Percentiles rank a stretch among this genome's conserved stretches.
Conservation (phyloP, 2,113 vertebrate genomes). For the Tor tambroides region DNA sequence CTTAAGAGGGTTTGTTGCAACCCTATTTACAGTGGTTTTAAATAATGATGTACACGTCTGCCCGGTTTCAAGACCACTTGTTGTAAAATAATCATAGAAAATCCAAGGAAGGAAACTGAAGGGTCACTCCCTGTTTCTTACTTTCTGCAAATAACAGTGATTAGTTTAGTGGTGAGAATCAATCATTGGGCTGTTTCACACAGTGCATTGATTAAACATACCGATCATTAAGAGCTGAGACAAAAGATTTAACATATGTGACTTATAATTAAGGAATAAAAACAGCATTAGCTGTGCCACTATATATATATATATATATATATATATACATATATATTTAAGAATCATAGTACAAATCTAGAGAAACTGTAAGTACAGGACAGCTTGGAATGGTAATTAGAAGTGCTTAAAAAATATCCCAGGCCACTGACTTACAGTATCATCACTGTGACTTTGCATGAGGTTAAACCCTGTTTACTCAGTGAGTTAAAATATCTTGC, state of each 20-base stretch:
- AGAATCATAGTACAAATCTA: background rate
- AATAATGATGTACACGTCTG: background rate
- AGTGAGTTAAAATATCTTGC: background rate
- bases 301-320: background rate
- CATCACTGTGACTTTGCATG: background rate
- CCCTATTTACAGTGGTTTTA: background rate
- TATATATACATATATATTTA: background rate
- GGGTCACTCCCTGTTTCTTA: background rate
- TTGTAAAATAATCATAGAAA: background rate
- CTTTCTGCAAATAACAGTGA: conserved; percentile 11
- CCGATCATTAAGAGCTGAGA: background rate
- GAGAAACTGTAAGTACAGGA: background rate
- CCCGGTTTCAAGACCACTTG: background rate
- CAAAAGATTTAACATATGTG: background rate
- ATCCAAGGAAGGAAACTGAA: background rate
- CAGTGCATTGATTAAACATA: background rate
- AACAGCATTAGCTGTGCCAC: background rate
- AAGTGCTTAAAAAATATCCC: background rate
- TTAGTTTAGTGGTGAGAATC: background rate
- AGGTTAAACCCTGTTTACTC: background rate
- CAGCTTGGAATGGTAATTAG: background rate
- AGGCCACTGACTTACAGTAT: background rate
- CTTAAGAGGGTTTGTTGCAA: background rate
- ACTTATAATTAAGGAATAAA: background rate
- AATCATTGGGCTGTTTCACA: background rate